Base-by-base conservation (phyloP, 2,888 invertebrate genomes). In the Synergus gifuensis region DNA sequence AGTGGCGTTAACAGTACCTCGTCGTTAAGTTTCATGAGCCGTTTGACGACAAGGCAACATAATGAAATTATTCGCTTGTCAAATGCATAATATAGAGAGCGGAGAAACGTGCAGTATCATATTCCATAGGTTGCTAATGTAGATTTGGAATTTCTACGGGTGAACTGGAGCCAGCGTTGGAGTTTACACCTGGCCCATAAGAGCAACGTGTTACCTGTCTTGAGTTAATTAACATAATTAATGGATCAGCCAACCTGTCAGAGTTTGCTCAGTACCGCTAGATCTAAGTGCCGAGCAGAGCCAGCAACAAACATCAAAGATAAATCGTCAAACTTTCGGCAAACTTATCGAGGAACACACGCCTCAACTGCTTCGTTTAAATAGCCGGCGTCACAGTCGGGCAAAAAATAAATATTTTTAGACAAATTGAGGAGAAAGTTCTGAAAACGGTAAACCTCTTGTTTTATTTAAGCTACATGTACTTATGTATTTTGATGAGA, bases 141-240 rank as follows among this genome's bases (percentile, higher is more conserved):
- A 40, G 18, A 58, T 73, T 73, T 36, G 66, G 12, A 4, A 18
- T 54, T 73, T 73, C 36, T 36, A 73, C 36, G 54, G 2, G 49
- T 2, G n/a, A n/a, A 22, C 5, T 36, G n/a, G 11, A 54, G 3
- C 0, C 16, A n/a, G 5, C 28, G 22, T n/a, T 86, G 82, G 85
- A 87, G 87, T 88, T 88, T 87, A 85, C 87, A 88, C 83, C 22
- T 81, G 83, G 83, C 85, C 85, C 85, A 87, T 87, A 85, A 83
- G 82, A 83, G 85, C 83, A 83, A 81, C 87, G 85, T 87, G 88
- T 89, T 87, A 87, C 87, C 85, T 86, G 87, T 85, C 87, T 82
- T 79, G 85, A 89, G 87, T 88, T 89, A 89, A 90, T 90, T 90
- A 90, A 87, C 84, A 88, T 90, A 88, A 89, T 90, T 89, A 89